Base-by-base conservation (phyloP, 2,888 invertebrate genomes). In the Thecocarcelia acutangulata region DNA sequence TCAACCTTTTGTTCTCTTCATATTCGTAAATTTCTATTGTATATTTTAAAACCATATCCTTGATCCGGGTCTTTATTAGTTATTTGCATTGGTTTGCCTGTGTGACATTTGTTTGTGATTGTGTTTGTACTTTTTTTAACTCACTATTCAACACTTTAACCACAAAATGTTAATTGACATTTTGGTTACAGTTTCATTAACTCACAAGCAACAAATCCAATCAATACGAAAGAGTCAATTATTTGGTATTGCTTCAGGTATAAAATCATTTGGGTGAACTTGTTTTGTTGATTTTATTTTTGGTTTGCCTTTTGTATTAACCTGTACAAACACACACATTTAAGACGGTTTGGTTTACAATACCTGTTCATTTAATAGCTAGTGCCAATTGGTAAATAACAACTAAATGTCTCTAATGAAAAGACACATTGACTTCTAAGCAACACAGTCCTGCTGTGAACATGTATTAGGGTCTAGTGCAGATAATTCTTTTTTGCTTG, bases 131-230 rank as follows among this genome's bases (percentile, higher is more conserved):
- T 37, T 13, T 8, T 54, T 24, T 48, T 77, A 21, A 70, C 63
- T 70, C 63, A 11, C 48, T 42, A 58, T 74, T 77, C 64, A 63
- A 56, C 58, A 69, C 64, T 63, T 50, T 64, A 64, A 82, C 77
- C 81, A 63, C 81, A 82, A 82, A 77, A 77, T 74, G 77, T 82
- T 82, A 82, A 82, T 82, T 77, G 81, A 77, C 68, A 69, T 77
- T 78, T 64, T 50, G 77, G 70, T 78, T 58, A 58, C 64, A 42
- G 58, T 72, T 58, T 64, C 58, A 64, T 77, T 63, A 40, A 48
- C 76, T 63, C 52, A 44, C 37, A 61, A 33, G n/a, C 3, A 24
- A 50, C 42, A 44, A 37, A 28, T 50, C 52, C n/a, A 48, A 46
- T 4, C 40, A 61, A 61, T 54, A 54, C 5, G 40, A 44, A 59